These are phyloP conservation scores for Crocodylus rhombifer DNA, from an alignment of 2,797 vertebrate species.

Conservation along the genomic window DNA sequence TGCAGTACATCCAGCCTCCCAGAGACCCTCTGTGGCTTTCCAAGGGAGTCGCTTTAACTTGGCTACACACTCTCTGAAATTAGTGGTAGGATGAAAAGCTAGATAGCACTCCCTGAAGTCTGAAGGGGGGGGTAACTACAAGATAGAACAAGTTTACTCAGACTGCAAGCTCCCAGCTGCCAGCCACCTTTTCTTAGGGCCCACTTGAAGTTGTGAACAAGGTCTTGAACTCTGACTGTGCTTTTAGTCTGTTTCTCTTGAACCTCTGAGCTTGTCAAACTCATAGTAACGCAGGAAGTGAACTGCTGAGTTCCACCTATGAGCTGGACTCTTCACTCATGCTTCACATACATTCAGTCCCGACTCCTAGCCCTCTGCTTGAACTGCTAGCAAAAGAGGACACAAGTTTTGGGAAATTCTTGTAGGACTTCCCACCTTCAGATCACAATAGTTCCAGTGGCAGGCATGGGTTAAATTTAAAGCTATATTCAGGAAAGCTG, in stretches of 20 bases:
- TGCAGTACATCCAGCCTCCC: background rate
- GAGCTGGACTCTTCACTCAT: background rate
- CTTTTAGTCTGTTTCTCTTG: background rate
- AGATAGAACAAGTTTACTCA: background rate
- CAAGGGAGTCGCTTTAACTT: background rate
- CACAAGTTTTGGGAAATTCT: background rate
- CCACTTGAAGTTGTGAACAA: background rate
- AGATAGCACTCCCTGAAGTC: background rate
- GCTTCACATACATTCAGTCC: background rate
- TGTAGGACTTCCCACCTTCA: background rate
- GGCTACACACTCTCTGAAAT: too few relatives aligned
- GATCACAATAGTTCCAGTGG: background rate
- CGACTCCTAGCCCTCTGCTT: background rate
- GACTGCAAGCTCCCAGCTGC: background rate
- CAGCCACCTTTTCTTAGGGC: background rate
- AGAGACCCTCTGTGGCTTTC: background rate
- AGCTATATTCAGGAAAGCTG: background rate
- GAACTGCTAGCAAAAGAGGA: background rate
- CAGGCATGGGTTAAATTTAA: rapidly evolving
- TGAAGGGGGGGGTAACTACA: background rate
- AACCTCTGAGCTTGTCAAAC: background rate
- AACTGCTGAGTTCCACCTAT: background rate
- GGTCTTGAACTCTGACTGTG: background rate
- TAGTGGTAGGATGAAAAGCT: background rate
- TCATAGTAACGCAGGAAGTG: background rate